phyloP scores from a whole-genome alignment of 2,797 vertebrate species.

The Poeciliopsis gracilis region DNA sequence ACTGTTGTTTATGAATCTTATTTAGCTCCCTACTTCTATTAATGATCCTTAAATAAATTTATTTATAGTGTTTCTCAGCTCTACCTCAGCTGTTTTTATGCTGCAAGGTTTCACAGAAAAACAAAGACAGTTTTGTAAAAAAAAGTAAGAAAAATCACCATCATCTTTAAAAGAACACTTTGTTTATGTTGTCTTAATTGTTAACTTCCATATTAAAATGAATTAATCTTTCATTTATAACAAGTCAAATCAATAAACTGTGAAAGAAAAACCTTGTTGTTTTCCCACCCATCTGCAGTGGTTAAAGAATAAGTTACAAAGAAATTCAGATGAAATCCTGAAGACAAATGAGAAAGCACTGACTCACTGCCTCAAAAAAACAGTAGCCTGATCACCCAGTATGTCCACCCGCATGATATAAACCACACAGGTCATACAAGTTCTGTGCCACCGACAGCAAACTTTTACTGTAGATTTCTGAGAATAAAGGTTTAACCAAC shows the following conservation, averaged over 20 bases:
- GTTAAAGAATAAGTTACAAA: neutral
- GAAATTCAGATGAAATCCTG: neutral
- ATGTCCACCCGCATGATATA: too few relatives aligned
- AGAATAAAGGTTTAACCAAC: too few relatives aligned
- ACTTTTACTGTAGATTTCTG: too few relatives aligned
- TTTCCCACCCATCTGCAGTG: neutral
- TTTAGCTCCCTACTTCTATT: neutral
- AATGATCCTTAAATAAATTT: neutral
- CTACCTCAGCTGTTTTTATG: neutral
- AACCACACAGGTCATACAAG: too few relatives aligned
- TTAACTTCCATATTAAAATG: neutral
- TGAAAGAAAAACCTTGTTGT: neutral
- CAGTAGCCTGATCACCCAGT: too few relatives aligned
- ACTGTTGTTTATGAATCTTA: neutral
- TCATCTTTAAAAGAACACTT: neutral
- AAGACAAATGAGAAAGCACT: neutral
- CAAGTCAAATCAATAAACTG: neutral
- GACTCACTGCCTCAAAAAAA: neutral
- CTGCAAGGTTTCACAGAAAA: neutral
- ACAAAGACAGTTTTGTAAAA: neutral
- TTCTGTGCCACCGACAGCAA: too few relatives aligned
- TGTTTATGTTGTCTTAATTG: neutral
- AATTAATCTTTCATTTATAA: neutral
- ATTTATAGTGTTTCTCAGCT: neutral
- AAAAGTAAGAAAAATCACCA: neutral